Evolutionary conservation across 1,140 invertebrate genomes (phyloP).

Genomic region (Pararge aegeria): DNA sequence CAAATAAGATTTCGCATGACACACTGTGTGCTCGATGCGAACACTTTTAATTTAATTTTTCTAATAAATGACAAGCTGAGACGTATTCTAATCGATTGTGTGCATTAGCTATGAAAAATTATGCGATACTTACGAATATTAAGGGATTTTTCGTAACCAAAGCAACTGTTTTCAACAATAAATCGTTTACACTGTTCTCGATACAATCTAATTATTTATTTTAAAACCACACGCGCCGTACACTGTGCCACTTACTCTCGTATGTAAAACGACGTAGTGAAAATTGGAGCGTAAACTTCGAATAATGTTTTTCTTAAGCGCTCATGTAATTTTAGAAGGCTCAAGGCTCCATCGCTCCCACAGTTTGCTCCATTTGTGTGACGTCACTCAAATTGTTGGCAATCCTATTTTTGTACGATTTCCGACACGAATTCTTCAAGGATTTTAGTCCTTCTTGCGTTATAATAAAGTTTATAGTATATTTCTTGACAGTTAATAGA

Average conservation of each 20-base stretch:
- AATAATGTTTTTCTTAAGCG: constrained; percentile 59
- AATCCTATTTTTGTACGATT: constrained; percentile 76
- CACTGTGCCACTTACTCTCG: constrained; percentile 53
- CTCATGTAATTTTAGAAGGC: constrained; percentile 75
- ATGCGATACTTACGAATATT: constrained; percentile 66
- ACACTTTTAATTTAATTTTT: constrained; percentile 49
- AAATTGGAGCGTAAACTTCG: constrained; percentile 59
- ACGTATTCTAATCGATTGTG: constrained; percentile 51
- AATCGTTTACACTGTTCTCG: constrained; percentile 32
- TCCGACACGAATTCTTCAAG: constrained; percentile 58
- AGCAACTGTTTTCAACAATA: constrained; percentile 49
- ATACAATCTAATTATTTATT: constrained; percentile 37
- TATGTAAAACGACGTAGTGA: constrained; percentile 39
- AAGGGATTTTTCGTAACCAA: constrained; percentile 51
- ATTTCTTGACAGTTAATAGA: constrained; percentile 37
- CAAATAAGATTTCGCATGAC: constrained; percentile 55
- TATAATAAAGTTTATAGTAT: constrained; percentile 57
- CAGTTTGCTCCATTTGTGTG: constrained; percentile 43
- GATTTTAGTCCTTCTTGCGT: constrained; percentile 54
- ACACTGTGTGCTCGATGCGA: constrained; percentile 45
- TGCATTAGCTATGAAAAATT: constrained; percentile 46
- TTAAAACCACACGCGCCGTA: constrained; percentile 51
- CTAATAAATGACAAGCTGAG: constrained; percentile 44
- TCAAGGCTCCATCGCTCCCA: constrained; percentile 52
- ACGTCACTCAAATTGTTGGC: constrained; percentile 75